Evolutionary conservation across 2,888 invertebrate genomes (phyloP), one percentile per base, ranked within the genome.

Genomic region (Leptinotarsa haldemani): DNA sequence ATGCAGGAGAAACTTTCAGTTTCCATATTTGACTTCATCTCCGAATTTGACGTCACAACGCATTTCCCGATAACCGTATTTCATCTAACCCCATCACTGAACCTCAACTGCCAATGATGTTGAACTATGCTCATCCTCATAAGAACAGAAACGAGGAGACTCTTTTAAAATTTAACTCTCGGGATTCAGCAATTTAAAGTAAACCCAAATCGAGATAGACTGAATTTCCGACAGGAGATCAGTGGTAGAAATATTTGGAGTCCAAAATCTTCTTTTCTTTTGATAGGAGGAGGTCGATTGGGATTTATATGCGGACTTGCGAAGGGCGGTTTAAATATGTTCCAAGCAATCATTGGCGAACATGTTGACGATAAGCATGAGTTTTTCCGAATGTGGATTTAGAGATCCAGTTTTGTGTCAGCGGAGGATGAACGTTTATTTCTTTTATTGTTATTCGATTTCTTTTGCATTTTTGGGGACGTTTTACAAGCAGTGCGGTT

Each of bases 191-290:
- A 56, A 22, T 68, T 68, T 46, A 56, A 56, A 68, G 25, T 56
- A 46, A 68, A 68, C 20, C 68, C 68, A 22, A 18, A 18, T 68
- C 40, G 16, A 68, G 56, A 68, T 68, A 56, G 68, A 68, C 56
- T 68, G 56, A 25, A 61, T 61, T 22, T 56, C 56, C 18, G 68
- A 30, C 40, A 56, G 48, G 68, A 68, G 68, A 67, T 67, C 52
- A 67, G 53, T 9, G 46, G n/a, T 56, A 40, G 20, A 52, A 68
- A 68, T 68, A 68, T 68, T 68, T 46, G 56, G 22, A 47, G 30
- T 68, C 58, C 61, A 40, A 61, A 53, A 53, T 52, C 67, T 67
- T 25, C 67, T 67, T 30, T 56, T 12, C 30, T 56, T 68, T 68
- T 56, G 58, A 68, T 68, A 68, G 56, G 20, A 46, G 40, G 18